Evolutionary conservation across 2,113 vertebrate genomes (phyloP), one percentile per base, ranked within the genome.

Genomic region (Gadus macrocephalus): DNA sequence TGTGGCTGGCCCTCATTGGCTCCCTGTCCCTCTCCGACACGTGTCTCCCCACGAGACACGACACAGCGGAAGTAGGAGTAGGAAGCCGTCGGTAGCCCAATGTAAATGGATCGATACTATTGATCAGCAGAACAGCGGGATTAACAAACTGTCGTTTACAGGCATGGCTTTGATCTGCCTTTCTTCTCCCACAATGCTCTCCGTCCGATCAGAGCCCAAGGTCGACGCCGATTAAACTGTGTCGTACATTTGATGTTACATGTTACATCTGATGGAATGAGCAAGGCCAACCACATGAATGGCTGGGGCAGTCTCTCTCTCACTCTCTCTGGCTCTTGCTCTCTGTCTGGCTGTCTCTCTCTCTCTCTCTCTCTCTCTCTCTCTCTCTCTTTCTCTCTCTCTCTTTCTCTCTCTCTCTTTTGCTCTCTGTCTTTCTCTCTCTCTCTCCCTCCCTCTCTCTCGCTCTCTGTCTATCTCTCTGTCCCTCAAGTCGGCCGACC

Each of bases 101-200:
- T 87, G 79, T 79, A 80, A 85, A 88, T 78, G 12, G 80, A 89
- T 85, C 83, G 65, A 68, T 73, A 22, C 1, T 75, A 90, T 87
- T 79, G 81, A 86, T 81, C 75, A 62, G 82, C 65, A 84, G 70
- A 86, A 75, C 66, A 14, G 20, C 20, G 68, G 71, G 49, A 66
- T 73, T 71, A 71, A 76, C 22, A 73, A 59, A 61, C 35, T 74
- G 67, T 69, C 74, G 53, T 79, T 75, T 81, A 89, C 81, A 90
- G 69, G 87, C 86, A 85, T 69, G 73, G 58, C 64, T 75, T 70
- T 74, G 72, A 82, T 79, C 69, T 38, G 12, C 70, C 75, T 64
- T n/a, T 31, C 62, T 38, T 42, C 68, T 72, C 63, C 17, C 22
- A 73, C 56, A 35, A 28, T 73, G 70, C 25, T 62, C 19, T 56